Evolutionary conservation across 2,888 invertebrate genomes (phyloP), one percentile per base, ranked within the genome.

Genomic region (Xylota sylvarum): DNA sequence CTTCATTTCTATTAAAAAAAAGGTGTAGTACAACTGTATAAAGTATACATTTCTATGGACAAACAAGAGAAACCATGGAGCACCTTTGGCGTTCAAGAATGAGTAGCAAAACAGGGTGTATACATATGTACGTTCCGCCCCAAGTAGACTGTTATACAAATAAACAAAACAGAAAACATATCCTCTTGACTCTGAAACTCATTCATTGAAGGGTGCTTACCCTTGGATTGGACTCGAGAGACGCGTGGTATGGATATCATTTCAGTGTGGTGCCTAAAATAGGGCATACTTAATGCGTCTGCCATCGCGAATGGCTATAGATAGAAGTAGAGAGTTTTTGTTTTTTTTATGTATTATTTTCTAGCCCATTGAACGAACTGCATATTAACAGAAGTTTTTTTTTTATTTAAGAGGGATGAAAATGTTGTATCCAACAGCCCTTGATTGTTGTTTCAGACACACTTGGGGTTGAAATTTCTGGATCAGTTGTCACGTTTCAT

Each of bases 101-200:
- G 43, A 55, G 37, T 40, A 52, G 43, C 37, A 62, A 37, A 74
- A 56, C 37, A 50, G 46, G 56, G n/a, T 40, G 27, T 73, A 46
- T 52, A 70, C 17, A 37, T 19, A 7, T 9, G 10, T 27, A 27
- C 37, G n/a, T 48, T 60, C 12, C 40, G 40, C 58, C 69, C 40
- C 74, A 56, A 74, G 79, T 50, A 84, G 84, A 70, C 80, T 74
- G 69, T 64, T 84, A 70, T 70, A 80, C 70, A 84, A 84, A 84
- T 80, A 80, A 79, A 78, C 52, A 73, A 30, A 83, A 74, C 65
- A 73, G 19, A 73, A 62, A 62, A 73, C 27, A 62, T 46, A 85
- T 80, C 76, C 80, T 80, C 74, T 85, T 85, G 85, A 85, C 85
- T 85, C 70, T 80, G 85, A 80, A 85, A 80, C 85, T 74, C 80